Conservation (phyloP, 2,888 invertebrate species). For the Nipponacmea schrenckii region DNA sequence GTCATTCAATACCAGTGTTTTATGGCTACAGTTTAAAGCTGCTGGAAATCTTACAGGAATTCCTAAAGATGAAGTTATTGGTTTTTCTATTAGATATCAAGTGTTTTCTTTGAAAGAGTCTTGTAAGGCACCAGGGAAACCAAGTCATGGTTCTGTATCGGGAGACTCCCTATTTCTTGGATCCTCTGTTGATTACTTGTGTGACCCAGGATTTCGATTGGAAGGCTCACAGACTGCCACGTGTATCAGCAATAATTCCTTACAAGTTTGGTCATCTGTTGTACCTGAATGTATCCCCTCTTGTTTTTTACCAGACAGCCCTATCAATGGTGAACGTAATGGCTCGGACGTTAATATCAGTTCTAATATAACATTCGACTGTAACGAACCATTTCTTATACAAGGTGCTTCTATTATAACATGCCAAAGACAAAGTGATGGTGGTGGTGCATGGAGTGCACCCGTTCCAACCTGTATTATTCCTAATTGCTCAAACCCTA, state of each 20-base stretch:
- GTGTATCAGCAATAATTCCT: not conserved
- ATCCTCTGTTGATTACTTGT: conserved; percentile 2
- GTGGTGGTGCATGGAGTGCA: conserved; percentile 11
- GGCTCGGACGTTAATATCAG: not conserved
- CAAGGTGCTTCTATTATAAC: not conserved
- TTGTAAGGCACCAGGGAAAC: not conserved
- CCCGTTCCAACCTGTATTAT: conserved; percentile 14
- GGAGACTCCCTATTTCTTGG: not conserved
- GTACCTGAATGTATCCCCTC: not conserved
- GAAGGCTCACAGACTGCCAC: not conserved
- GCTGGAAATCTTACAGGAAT: not conserved
- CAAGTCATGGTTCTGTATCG: not conserved
- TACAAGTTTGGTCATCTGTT: not conserved
- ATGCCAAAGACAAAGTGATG: not conserved
- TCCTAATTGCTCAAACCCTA: conserved; percentile 15
- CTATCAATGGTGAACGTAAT: not conserved
- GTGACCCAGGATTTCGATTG: conserved; percentile 7
- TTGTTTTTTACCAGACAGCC: not conserved
- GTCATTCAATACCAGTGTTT: not conserved
- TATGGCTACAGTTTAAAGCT: conserved; percentile 11
- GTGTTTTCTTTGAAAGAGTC: not conserved
- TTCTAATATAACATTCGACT: conserved; percentile 6
- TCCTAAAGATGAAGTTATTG: not conserved
- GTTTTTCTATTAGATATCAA: conserved; percentile 8
- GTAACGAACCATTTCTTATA: conserved; percentile 5